Base-by-base conservation (phyloP, 2,113 vertebrate genomes). In the Brachyistius frenatus region DNA sequence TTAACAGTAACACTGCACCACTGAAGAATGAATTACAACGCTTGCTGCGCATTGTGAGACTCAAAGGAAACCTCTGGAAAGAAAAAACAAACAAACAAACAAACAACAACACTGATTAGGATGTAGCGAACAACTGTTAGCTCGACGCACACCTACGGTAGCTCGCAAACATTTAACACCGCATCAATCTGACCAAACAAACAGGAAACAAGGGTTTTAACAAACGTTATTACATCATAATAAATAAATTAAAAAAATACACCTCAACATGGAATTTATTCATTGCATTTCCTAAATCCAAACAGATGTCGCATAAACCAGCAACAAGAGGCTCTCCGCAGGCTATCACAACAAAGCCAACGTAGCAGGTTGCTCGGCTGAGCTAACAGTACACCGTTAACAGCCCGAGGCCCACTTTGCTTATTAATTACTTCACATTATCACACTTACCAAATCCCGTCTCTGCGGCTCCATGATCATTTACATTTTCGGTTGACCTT, bases 391-490 rank as follows among this genome's bases (percentile, higher is more conserved):
- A 4, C 13, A 67, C 53, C 62, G 57, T 85, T 76, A 69, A 46
- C 33, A 65, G n/a, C 14, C 5, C 6, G 33, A 33, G 78, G 53
- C 14, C 78, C 49, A 23, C 23, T 63, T 63, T 73, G 32, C 44
- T 46, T 37, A 10, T n/a, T 47, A 11, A 2, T 75, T 35, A 32
- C 8, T 23, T 23, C 11, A 33, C 1, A 33, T 50, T 32, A 56
- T 44, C 32, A 9, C 33, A 91, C 93, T 90, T 56, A 93, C 93
- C 91, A 87, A 60, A 82, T 90, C 89, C 90, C 86, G 90, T 91
- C 88, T 92, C 89, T 87, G 81, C 50, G 61, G 65, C 7, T n/a
- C 65, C 88, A 88, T 90, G 44, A 5, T 66, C 7, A 60, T 85
- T 93, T 89, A 93, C 91, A 93, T 93, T 55, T 85, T 93, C 66